phyloP scores from a whole-genome alignment of 2,113 vertebrate species.

The Xenus cinereus region DNA sequence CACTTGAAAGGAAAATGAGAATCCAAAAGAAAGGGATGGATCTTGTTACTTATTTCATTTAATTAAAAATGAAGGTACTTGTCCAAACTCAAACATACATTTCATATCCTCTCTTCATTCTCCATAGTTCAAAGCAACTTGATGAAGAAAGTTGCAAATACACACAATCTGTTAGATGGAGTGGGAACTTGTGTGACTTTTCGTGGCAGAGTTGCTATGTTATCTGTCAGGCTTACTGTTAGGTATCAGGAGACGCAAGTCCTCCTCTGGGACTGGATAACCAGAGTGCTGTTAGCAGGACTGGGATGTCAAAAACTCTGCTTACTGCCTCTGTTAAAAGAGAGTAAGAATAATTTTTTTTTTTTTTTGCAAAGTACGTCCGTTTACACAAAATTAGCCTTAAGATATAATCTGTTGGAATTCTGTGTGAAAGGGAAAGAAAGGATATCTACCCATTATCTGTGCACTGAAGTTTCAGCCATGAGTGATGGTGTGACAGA shows the following conservation, averaged over 20 bases:
- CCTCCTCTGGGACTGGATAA: background rate
- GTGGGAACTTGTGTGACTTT: background rate
- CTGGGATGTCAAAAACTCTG: background rate
- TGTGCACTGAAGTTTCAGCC: background rate
- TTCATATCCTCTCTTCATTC: background rate
- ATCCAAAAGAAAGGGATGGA: background rate
- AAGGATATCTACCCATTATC: background rate
- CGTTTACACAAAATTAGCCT: background rate
- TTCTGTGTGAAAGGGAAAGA: background rate
- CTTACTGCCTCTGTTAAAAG: background rate
- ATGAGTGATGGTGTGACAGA: background rate
- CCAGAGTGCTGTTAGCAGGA: background rate
- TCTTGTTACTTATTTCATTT: background rate
- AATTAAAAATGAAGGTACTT: background rate
- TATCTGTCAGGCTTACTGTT: background rate
- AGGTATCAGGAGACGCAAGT: background rate
- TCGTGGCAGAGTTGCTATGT: background rate
- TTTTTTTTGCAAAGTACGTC: background rate
- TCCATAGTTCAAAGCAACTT: background rate
- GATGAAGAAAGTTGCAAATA: background rate
- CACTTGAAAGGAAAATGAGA: background rate
- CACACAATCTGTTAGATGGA: background rate
- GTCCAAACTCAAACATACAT: background rate
- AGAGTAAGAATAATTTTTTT: background rate
- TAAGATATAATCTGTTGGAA: background rate